Conservation (phyloP, 2,797 vertebrate genomes). For the Lates japonicus region DNA sequence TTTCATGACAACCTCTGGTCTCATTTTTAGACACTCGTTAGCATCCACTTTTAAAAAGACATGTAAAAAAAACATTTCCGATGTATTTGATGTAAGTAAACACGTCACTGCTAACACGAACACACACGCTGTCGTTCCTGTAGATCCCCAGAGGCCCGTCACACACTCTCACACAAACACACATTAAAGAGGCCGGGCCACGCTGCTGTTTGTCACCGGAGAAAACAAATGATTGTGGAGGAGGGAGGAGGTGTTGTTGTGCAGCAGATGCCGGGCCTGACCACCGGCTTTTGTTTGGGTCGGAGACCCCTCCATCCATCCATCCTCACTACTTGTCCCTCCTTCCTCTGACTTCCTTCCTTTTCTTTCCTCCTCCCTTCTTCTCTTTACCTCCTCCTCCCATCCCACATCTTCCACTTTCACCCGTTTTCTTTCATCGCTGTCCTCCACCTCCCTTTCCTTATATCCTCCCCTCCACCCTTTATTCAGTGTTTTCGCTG, state of each 20-base stretch:
- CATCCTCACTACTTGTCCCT: too few species aligned
- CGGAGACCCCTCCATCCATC: slow-evolving; percentile 24
- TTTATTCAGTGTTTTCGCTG: too few species aligned
- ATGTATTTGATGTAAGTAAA: too few species aligned
- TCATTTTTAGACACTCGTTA: too few species aligned
- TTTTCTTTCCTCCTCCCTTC: background rate
- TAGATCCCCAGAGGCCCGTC: background rate
- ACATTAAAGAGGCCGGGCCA: slow-evolving; percentile 2
- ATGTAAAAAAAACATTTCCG: too few species aligned
- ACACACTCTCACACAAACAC: background rate
- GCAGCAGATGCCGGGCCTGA: slow-evolving; percentile 59
- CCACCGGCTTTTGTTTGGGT: slow-evolving; percentile 51
- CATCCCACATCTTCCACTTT: background rate
- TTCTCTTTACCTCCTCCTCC: background rate
- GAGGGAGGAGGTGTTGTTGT: slow-evolving; percentile 20
- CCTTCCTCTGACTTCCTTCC: slow-evolving; percentile 20
- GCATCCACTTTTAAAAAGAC: too few species aligned
- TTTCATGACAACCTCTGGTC: too few species aligned
- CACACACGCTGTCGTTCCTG: background rate
- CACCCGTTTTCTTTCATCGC: background rate
- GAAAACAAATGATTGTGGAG: slow-evolving; percentile 32
- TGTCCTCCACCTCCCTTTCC: background rate
- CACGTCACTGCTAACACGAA: background rate
- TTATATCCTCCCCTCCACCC: background rate
- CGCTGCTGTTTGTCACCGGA: slow-evolving; percentile 37